These are phyloP conservation scores for Argyra leucocephala DNA, from an alignment of 2,888 invertebrate species.

Conservation along the genomic window DNA sequence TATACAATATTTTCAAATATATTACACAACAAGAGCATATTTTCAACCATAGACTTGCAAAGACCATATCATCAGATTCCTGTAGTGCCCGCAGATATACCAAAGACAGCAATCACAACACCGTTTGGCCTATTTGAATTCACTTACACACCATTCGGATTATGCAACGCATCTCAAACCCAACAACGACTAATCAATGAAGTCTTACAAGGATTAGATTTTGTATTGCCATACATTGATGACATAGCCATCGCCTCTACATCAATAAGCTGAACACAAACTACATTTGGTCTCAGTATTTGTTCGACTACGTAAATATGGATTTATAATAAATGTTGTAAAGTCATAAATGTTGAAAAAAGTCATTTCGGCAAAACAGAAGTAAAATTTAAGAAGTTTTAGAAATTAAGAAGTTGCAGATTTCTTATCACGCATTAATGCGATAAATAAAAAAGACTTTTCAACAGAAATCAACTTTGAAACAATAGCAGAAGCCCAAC, in stretches of 20 bases:
- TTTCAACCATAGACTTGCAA: slow-evolving; percentile 20
- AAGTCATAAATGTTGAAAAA: no score
- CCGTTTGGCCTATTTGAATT: slow-evolving; percentile 23
- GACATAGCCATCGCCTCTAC: not conserved
- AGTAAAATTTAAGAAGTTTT: no score
- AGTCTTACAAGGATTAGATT: slow-evolving; percentile 19
- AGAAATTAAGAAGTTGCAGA: no score
- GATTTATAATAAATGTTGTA: no score
- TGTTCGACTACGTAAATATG: no score
- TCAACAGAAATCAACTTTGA: no score
- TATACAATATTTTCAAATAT: slow-evolving; percentile 20
- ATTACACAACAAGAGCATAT: slow-evolving; percentile 16
- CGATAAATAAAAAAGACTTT: no score
- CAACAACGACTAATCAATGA: slow-evolving; percentile 21
- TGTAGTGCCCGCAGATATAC: slow-evolving; percentile 17
- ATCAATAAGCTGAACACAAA: no score
- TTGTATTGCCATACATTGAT: not conserved
- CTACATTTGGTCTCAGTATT: no score
- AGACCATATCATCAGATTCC: slow-evolving; percentile 23
- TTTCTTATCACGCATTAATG: no score
- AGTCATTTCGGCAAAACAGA: no score
- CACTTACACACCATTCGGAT: slow-evolving; percentile 19
- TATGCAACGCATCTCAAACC: slow-evolving; percentile 22
- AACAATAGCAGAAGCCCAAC: no score
- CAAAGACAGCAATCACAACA: slow-evolving; percentile 22